A percentile compares a stretch with the other conserved stretches of the same genome.
Evolutionary conservation across 2,797 vertebrate genomes (phyloP).

Genomic region (Kryptolebias ocellatus): DNA sequence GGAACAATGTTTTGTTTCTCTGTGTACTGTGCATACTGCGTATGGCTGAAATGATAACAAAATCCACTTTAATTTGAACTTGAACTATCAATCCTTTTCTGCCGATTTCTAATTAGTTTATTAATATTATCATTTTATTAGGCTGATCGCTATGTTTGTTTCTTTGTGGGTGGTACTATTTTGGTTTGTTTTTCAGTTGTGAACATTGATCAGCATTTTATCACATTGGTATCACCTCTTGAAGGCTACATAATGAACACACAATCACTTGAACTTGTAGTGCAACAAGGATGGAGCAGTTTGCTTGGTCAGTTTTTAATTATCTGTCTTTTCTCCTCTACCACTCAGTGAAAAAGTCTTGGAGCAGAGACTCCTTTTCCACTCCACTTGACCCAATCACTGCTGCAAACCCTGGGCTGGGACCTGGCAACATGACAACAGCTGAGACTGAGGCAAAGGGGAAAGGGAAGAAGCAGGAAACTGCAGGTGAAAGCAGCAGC

Average conservation of each 20-base stretch:
- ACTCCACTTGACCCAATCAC: constrained; percentile 59
- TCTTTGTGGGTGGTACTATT: background rate
- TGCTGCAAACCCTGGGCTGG: constrained; percentile 41
- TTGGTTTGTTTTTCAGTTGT: background rate
- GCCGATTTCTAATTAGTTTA: constrained; percentile 2
- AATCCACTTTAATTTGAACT: no score
- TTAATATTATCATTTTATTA: background rate
- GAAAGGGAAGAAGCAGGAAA: constrained; percentile 24
- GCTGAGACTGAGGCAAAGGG: constrained; percentile 51
- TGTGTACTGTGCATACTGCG: no score
- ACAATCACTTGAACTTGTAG: constrained; percentile 25
- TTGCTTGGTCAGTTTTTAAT: constrained; percentile 56
- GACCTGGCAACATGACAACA: constrained; percentile 43
- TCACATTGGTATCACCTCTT: constrained; percentile 32
- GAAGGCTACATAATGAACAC: constrained; percentile 37
- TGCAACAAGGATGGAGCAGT: constrained; percentile 47
- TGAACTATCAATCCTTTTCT: constrained; percentile 49
- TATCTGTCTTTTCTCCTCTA: constrained; percentile 35
- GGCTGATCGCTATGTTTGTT: background rate
- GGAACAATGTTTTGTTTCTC: no score
- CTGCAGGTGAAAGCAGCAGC: constrained; percentile 54
- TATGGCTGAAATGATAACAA: no score
- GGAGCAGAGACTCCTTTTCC: constrained; percentile 59
- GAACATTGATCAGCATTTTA: constrained; percentile 5
- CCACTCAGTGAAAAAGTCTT: constrained; percentile 29